Percentiles rank a stretch among this genome's conserved stretches.
Evolutionary conservation across 2,888 invertebrate genomes (phyloP).

Genomic region (Aquatica leii): DNA sequence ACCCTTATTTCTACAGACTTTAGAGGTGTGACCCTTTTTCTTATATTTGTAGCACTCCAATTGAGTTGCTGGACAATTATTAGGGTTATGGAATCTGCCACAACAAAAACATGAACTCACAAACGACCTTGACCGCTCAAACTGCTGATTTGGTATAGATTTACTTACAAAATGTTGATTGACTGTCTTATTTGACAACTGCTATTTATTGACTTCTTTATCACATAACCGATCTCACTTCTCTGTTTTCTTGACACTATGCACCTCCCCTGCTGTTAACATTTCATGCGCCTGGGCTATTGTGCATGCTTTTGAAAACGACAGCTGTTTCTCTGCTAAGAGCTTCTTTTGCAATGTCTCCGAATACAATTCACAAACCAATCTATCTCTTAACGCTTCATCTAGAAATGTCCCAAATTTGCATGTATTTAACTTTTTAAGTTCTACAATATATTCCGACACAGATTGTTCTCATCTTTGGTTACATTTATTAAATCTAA

Average conservation of each 20-base stretch:
- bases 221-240: background rate
- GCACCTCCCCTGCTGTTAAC: background rate
- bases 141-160: background rate
- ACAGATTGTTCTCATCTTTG: background rate
- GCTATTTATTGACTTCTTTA: too few relatives aligned
- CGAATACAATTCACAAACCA: slow-evolving; percentile 7
- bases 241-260: background rate
- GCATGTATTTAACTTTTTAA: background rate
- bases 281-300: background rate
- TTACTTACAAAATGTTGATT: background rate
- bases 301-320: slow-evolving; percentile 4
- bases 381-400: slow-evolving; percentile 1
- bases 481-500: slow-evolving; percentile 2
- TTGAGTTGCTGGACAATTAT: background rate
- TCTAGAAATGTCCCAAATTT: slow-evolving; percentile 10
- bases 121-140: too few relatives aligned
- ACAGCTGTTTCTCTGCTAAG: background rate
- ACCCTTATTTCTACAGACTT: background rate
- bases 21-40: background rate
- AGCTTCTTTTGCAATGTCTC: too few relatives aligned
- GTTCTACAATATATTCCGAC: background rate
- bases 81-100: background rate
- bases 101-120: background rate
- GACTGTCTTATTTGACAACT: too few relatives aligned
- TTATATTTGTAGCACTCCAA: background rate